phyloP scores from a whole-genome alignment of 2,888 invertebrate genomes.

The Spodoptera exigua region DNA sequence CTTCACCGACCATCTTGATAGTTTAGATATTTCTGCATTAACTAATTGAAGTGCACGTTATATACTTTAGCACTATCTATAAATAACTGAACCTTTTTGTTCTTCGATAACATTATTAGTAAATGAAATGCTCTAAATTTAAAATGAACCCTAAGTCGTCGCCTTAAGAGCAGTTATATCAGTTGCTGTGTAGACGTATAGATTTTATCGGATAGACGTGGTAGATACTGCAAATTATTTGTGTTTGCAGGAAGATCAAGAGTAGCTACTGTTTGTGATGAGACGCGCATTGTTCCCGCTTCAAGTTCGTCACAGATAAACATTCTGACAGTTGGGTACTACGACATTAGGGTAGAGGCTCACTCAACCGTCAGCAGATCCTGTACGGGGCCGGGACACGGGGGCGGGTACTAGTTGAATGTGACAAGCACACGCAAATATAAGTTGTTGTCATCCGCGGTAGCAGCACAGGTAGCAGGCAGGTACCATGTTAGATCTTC shows the following conservation, averaged over 20 bases:
- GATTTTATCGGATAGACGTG: slow-evolving; percentile 30
- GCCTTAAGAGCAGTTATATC: slow-evolving; percentile 25
- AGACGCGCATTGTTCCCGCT: slow-evolving; percentile 36
- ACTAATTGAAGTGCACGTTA: slow-evolving; percentile 23
- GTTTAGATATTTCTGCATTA: slow-evolving; percentile 7
- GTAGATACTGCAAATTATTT: slow-evolving; percentile 26
- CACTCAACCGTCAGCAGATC: too few relatives aligned
- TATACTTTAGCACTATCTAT: slow-evolving; percentile 33
- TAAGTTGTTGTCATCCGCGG: too few relatives aligned
- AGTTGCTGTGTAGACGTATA: slow-evolving; percentile 10
- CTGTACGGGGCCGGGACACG: too few relatives aligned
- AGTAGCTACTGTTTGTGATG: slow-evolving; percentile 36
- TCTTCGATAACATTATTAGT: slow-evolving; percentile 28
- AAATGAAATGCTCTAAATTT: slow-evolving; percentile 12
- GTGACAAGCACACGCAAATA: too few relatives aligned
- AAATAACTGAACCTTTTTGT: slow-evolving; percentile 36
- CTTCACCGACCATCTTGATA: slow-evolving; percentile 58
- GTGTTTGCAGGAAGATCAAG: slow-evolving; percentile 41
- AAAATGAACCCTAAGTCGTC: slow-evolving; percentile 2
- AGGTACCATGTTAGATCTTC: too few relatives aligned
- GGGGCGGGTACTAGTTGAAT: too few relatives aligned
- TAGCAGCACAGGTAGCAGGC: too few relatives aligned
- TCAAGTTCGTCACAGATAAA: slow-evolving; percentile 39
- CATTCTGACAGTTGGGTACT: slow-evolving; percentile 37
- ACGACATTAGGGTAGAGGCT: too few relatives aligned